phyloP scores from a whole-genome alignment of 2,888 invertebrate species.

The Agrochola litura region DNA sequence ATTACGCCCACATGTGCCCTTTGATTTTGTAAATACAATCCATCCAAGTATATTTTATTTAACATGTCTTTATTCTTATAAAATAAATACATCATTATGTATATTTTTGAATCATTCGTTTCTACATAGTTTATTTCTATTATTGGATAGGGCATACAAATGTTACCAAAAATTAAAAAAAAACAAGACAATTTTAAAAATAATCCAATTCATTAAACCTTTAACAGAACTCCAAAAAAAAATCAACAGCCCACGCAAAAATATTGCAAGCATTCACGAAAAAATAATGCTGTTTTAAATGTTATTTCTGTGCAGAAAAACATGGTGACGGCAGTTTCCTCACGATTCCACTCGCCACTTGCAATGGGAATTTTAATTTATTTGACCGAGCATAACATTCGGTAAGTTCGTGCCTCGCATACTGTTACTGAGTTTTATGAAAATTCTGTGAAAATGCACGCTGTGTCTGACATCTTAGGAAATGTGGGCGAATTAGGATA shows the following conservation, averaged over 20 bases:
- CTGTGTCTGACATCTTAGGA: slow-evolving; percentile 71
- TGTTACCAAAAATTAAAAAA: background rate
- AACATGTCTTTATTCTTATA: background rate
- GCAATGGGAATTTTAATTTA: slow-evolving; percentile 81
- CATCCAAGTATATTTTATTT: background rate
- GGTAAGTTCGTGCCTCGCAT: slow-evolving; percentile 72
- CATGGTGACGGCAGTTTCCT: slow-evolving; percentile 69
- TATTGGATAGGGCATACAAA: background rate
- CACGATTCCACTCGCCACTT: slow-evolving; percentile 76
- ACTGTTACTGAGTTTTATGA: slow-evolving; percentile 71
- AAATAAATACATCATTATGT: background rate
- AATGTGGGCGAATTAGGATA: slow-evolving; percentile 49
- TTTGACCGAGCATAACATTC: slow-evolving; percentile 75
- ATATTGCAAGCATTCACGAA: slow-evolving; percentile 50
- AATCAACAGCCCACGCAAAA: background rate
- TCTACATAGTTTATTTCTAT: background rate
- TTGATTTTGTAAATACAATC: slow-evolving; percentile 7
- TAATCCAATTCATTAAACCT: background rate
- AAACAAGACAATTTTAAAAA: background rate
- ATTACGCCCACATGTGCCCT: slow-evolving; percentile 22
- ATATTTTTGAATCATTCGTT: background rate
- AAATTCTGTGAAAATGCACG: slow-evolving; percentile 71
- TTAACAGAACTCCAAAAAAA: background rate
- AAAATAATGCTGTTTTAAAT: slow-evolving; percentile 60
- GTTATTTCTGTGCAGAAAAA: slow-evolving; percentile 60